Percentiles rank a stretch among this genome's conserved stretches.
phyloP scores from a whole-genome alignment of 2,797 vertebrate genomes.

The Gambusia yucatana region DNA sequence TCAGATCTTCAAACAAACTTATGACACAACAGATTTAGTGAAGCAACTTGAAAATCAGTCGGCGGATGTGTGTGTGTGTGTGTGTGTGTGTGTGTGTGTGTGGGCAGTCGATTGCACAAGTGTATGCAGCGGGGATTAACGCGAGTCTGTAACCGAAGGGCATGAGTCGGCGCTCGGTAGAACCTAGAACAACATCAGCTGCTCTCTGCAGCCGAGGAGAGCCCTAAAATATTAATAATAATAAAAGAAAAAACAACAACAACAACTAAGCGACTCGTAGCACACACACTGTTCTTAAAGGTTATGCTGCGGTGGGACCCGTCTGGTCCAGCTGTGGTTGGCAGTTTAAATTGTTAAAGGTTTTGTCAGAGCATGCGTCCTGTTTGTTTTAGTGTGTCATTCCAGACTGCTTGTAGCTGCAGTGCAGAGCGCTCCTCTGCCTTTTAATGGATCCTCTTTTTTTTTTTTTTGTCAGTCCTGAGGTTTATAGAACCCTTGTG shows the following conservation, averaged over 20 bases:
- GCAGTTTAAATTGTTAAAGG: conserved; percentile 17
- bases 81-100: background rate
- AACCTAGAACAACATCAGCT: conserved; percentile 48
- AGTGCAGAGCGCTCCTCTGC: conserved; percentile 25
- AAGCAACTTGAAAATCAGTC: background rate
- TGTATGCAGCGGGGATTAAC: conserved; percentile 49
- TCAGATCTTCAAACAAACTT: background rate
- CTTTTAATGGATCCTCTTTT: conserved; percentile 56
- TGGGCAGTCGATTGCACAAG: conserved; percentile 2
- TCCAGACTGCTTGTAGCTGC: conserved; percentile 26
- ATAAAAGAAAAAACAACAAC: background rate
- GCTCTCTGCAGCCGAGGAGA: conserved; percentile 42
- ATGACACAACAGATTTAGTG: background rate
- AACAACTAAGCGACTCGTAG: background rate
- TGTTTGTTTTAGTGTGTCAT: conserved; percentile 15
- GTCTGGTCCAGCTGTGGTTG: background rate
- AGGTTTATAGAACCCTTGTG: conserved; percentile 30
- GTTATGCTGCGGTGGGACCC: conserved; percentile 15
- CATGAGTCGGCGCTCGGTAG: conserved; percentile 44
- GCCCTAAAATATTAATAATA: background rate
- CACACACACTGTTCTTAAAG: conserved; percentile 24
- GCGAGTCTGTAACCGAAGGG: conserved; percentile 54
- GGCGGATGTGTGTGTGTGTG: too few relatives aligned
- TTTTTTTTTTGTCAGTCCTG: conserved; percentile 24
- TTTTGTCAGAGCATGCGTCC: conserved; percentile 4